Percentiles rank a stretch among this genome's conserved stretches.
Conservation (phyloP, 2,113 vertebrate species). For the Capra hircus region DNA sequence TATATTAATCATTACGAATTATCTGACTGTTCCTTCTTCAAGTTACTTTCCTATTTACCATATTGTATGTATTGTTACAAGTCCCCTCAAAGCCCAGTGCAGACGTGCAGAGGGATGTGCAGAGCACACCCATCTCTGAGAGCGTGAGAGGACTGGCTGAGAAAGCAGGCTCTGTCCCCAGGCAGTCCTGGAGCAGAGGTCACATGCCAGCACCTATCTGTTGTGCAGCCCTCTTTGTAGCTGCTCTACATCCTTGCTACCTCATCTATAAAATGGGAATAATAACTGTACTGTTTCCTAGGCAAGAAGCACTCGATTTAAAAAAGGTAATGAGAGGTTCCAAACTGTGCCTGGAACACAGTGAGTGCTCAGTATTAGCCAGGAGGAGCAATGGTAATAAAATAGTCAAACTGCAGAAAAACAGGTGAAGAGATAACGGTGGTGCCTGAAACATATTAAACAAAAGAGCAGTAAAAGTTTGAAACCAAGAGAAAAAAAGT, state of each 20-base stretch:
- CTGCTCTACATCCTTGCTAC: neutral
- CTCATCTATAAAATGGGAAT: neutral
- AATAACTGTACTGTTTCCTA: neutral
- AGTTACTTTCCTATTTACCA: neutral
- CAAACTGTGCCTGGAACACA: neutral
- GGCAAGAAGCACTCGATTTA: neutral
- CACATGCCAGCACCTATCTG: rapidly evolving
- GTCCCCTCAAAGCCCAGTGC: neutral
- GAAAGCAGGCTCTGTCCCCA: neutral
- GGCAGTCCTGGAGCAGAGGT: neutral
- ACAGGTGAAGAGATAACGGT: too few species aligned
- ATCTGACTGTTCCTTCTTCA: neutral
- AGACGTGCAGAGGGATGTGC: too few species aligned
- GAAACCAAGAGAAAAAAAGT: neutral
- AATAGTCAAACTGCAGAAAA: neutral
- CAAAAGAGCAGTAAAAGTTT: neutral
- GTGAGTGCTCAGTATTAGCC: neutral
- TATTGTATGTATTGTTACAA: neutral
- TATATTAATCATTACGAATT: neutral
- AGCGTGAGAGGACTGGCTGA: too few species aligned
- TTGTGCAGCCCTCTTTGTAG: neutral
- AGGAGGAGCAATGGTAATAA: rapidly evolving
- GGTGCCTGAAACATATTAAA: neutral
- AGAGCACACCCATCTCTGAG: neutral
- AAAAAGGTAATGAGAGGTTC: neutral